Evolutionary conservation across 1,140 invertebrate species (phyloP), one percentile per base, ranked within the genome.

Genomic region (Melanaphis sacchari): DNA sequence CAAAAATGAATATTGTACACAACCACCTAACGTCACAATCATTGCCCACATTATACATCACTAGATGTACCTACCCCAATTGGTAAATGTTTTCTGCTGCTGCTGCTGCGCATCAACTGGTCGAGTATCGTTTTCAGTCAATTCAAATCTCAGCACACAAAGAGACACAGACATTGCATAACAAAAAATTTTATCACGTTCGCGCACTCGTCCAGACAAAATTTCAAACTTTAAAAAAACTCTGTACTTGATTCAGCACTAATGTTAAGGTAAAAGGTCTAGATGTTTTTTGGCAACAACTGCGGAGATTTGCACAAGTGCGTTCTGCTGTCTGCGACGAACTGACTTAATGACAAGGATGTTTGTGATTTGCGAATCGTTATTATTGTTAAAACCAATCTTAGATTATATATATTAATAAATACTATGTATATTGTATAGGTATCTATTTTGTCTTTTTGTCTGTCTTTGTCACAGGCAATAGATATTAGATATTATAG

Each of bases 121-220:
- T 38, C 26, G 43, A 26, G 41, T 38, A 31, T 40, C 41, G 46
- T 93, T 66, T 49, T 93, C 82, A 2, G 89, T 93, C 66, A 94
- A 11, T 93, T 94, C 94, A 59, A 94, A 94, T 94, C 94, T 93
- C 26, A 94, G 76, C 87, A 93, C 93, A 76, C 94, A 94, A 93
- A 94, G 59, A 36, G 94, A 94, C n/a, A 94, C 94, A 36, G 94
- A 87, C 66, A 94, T 91, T 93, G 94, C 91, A 93, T 93, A 93
- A 82, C 91, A 76, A 41, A 43, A 2, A n/a, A 76, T 6, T 66
- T 66, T 90, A 15, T 11, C 26, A 59, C 4, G 22, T 11, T 18
- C 40, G 22, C 41, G 18, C 38, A 40, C 24, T 59, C 24, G 52
- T 90, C 11, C 49, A 3, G 3, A 52, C 2, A 6, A 26, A 89